Base-by-base conservation (phyloP, 1,140 invertebrate species). In the Littorina saxatilis region DNA sequence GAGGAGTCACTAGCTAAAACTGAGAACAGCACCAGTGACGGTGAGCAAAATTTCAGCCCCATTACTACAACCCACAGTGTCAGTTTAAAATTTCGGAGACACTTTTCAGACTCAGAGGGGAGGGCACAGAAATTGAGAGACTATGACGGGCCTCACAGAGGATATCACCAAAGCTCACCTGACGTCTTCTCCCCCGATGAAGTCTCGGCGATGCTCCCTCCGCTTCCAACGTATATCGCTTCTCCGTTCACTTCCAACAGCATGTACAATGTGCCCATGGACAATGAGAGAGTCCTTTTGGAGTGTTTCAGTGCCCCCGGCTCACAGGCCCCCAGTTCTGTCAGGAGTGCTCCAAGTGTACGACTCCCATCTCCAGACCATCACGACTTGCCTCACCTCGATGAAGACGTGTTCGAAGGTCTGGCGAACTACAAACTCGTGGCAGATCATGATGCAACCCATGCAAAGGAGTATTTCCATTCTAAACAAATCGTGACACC, bases 221-320 rank as follows among this genome's bases (percentile, higher is more conserved):
- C 76, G n/a, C 20, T 78, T 1, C 76, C 58, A 20, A 43, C 58
- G 15, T 78, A 78, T 23, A 0, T 58, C 11, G 15, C 70, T 0
- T 78, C 76, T 4, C 76, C 76, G n/a, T 78, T 58, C 55, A 78
- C 76, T 5, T 58, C 76, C 27, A 58, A 58, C 20, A 78, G 76
- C 39, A 43, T 78, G 52, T 78, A 63, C 58, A 40, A 63, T 5
- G 58, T 78, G 55, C 76, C 76, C 37, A 78, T 78, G 76, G 76
- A 78, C 58, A 78, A 78, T 40, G 76, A 78, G n/a, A 32, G 76
- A 29, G 76, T 61, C 29, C 58, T 78, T 15, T 37, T 78, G 37
- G 76, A 78, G 55, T 78, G 76, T 40, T 78, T 63, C 37, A 78
- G 76, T 20, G 76, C 76, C 17, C 76, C 76, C 20, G 39, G 58